Conservation (phyloP, 2,888 invertebrate species). For the Morpho deidamia region DNA sequence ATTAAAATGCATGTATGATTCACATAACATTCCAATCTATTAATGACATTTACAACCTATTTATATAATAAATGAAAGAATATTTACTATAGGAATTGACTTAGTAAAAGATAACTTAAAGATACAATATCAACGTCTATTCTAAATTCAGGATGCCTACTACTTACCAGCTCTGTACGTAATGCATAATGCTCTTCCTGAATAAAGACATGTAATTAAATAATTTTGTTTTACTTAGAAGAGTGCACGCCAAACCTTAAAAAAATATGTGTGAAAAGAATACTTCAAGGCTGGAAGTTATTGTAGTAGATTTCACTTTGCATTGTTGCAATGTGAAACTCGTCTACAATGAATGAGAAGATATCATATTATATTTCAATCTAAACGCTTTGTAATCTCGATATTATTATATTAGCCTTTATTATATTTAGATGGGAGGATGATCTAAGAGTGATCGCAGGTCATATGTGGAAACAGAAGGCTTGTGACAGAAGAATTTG, state of each 20-base stretch:
- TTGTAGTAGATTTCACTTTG: constrained; percentile 23
- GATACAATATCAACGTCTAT: constrained; percentile 11
- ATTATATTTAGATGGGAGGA: too few relatives aligned
- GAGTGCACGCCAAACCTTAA: constrained; percentile 13
- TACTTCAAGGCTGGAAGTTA: constrained; percentile 19
- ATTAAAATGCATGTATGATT: not conserved
- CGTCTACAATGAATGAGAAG: constrained; percentile 8
- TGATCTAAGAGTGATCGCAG: too few relatives aligned
- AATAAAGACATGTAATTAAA: constrained; percentile 44
- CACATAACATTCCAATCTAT: too few relatives aligned
- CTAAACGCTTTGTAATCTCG: constrained; percentile 1
- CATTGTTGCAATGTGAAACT: constrained; percentile 24
- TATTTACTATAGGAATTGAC: not conserved
- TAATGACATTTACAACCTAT: too few relatives aligned
- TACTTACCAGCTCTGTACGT: constrained; percentile 91
- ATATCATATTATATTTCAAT: constrained; percentile 3
- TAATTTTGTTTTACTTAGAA: constrained; percentile 27
- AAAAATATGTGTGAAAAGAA: constrained; percentile 24
- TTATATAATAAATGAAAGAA: too few relatives aligned
- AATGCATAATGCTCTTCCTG: constrained; percentile 91
- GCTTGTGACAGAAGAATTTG: too few relatives aligned
- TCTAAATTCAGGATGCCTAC: constrained; percentile 17
- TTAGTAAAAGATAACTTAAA: not conserved
- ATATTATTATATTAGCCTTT: too few relatives aligned
- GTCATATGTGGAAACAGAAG: too few relatives aligned